phyloP scores from a whole-genome alignment of 2,888 invertebrate genomes.

The Yponomeuta plumbellus region DNA sequence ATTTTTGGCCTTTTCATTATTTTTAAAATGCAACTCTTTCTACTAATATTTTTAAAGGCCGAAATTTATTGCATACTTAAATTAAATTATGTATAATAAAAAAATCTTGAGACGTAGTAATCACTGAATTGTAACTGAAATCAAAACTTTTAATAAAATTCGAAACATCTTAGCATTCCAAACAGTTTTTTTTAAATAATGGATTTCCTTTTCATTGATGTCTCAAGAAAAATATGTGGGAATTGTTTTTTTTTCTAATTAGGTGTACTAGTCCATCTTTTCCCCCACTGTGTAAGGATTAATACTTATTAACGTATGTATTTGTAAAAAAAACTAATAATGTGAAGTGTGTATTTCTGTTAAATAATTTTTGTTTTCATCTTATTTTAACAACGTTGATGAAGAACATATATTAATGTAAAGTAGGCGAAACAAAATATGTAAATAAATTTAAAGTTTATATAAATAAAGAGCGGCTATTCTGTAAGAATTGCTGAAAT shows the following conservation, averaged over 20 bases:
- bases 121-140: neutral
- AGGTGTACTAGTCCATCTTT: constrained; percentile 66
- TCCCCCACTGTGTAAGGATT: constrained; percentile 57
- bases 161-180: neutral
- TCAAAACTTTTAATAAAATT: neutral
- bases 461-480: constrained; percentile 70
- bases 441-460: constrained; percentile 76
- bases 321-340: constrained; percentile 16
- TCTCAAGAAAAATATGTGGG: constrained; percentile 30
- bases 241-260: constrained; percentile 57
- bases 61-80: constrained; percentile 64
- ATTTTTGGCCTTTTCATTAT: constrained; percentile 51
- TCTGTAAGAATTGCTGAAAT: constrained; percentile 64
- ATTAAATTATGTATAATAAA: constrained; percentile 32
- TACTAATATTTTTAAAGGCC: constrained; percentile 41
- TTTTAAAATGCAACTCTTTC: constrained; percentile 28
- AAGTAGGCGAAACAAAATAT: constrained; percentile 71
- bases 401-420: constrained; percentile 63
- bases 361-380: constrained; percentile 69
- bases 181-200: neutral
- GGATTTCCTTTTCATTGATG: neutral
- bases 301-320: constrained; percentile 39
- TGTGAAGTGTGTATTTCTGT: constrained; percentile 60
- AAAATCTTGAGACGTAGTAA: constrained; percentile 22
- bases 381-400: constrained; percentile 75